phyloP scores from a whole-genome alignment of 2,888 invertebrate genomes.

The Morinoia aosen region DNA sequence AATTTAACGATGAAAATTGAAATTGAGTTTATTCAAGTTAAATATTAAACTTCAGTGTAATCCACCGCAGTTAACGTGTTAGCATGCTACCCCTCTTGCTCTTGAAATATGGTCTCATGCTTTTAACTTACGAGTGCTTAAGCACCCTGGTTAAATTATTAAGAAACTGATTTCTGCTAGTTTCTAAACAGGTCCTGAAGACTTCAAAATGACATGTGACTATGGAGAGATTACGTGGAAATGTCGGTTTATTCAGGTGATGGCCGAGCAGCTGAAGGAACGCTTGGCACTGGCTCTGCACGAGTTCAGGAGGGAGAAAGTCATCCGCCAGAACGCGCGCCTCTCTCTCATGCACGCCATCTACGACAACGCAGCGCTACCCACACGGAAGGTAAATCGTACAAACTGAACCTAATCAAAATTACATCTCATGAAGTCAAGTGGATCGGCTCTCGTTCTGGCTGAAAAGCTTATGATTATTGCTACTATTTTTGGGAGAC shows the following conservation, averaged over 20 bases:
- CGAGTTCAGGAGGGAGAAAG: constrained; percentile 96
- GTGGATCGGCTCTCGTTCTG: too few relatives aligned
- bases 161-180: not conserved
- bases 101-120: not conserved
- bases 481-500: too few relatives aligned
- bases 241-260: constrained; percentile 57
- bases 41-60: too few relatives aligned
- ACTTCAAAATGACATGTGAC: too few relatives aligned
- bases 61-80: not conserved
- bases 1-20: too few relatives aligned
- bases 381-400: constrained; percentile 78
- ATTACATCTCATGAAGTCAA: constrained; percentile 73
- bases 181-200: not conserved
- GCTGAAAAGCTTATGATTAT: too few relatives aligned
- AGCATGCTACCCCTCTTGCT: not conserved
- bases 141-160: not conserved
- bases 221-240: not conserved
- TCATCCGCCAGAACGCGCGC: constrained; percentile 93
- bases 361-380: constrained; percentile 90
- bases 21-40: too few relatives aligned
- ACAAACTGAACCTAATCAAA: constrained; percentile 69
- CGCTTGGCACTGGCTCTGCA: constrained; percentile 88
- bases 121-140: not conserved
- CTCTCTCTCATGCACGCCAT: constrained; percentile 89
- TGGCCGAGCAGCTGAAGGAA: constrained; percentile 75